phyloP scores from a whole-genome alignment of 2,797 vertebrate genomes.

The Chelidonichthys spinosus region DNA sequence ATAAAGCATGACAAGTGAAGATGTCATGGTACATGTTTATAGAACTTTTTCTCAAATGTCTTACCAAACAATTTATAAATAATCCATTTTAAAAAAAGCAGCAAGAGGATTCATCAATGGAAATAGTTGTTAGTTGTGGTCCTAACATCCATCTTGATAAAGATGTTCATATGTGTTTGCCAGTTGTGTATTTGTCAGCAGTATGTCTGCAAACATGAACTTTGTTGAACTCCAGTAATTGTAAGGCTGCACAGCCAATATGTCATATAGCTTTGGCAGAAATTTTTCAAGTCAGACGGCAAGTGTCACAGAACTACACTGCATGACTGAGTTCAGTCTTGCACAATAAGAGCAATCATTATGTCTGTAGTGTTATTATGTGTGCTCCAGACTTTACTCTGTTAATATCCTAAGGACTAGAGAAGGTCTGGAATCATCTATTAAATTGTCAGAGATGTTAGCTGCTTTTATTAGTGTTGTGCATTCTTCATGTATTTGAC shows the following conservation, averaged over 20 bases:
- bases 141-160: background rate
- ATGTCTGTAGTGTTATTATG: conserved; percentile 54
- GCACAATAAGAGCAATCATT: conserved; percentile 53
- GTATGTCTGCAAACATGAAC: conserved; percentile 22
- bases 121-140: background rate
- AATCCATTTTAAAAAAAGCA: rapidly evolving
- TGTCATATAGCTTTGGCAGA: conserved; percentile 10
- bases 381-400: conserved; percentile 19
- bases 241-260: conserved; percentile 23
- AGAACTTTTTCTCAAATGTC: background rate
- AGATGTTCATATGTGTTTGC: background rate
- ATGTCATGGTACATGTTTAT: background rate
- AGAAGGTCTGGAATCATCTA: conserved; percentile 25
- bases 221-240: conserved; percentile 55
- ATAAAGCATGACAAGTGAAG: background rate
- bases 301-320: conserved; percentile 26
- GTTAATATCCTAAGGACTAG: conserved; percentile 4
- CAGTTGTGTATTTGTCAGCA: background rate
- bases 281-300: conserved; percentile 40
- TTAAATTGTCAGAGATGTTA: conserved; percentile 10
- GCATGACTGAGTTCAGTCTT: conserved; percentile 30
- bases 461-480: background rate
- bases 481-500: conserved; percentile 24
- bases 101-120: background rate
- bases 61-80: background rate